These are phyloP conservation scores for Chaenodraco wilsoni DNA, from an alignment of 2,797 vertebrate species.

Conservation along the genomic window DNA sequence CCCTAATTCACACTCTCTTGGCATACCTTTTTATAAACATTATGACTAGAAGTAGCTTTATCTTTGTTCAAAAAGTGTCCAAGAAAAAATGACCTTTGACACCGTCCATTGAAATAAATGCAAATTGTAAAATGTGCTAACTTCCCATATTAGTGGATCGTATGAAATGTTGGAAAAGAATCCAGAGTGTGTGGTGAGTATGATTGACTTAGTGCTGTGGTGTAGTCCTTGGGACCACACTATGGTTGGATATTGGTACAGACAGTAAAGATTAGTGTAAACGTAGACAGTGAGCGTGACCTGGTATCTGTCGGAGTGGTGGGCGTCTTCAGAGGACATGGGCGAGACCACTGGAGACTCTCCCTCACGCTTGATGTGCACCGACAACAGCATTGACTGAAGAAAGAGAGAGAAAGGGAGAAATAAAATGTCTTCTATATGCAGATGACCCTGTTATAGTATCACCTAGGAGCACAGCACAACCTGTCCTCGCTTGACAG, in stretches of 20 bases:
- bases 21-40: too few relatives aligned
- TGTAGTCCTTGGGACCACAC: neutral
- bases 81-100: too few relatives aligned
- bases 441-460: conserved; percentile 53
- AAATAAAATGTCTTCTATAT: conserved; percentile 51
- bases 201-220: too few relatives aligned
- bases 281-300: conserved; percentile 79
- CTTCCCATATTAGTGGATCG: too few relatives aligned
- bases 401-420: conserved; percentile 64
- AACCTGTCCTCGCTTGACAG: conserved; percentile 24
- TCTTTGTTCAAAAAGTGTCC: too few relatives aligned
- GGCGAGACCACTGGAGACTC: conserved; percentile 97
- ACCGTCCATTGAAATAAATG: too few relatives aligned
- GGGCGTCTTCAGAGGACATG: conserved; percentile 96
- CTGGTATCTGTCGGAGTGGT: conserved; percentile 99
- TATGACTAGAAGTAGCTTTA: too few relatives aligned
- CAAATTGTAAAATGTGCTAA: too few relatives aligned
- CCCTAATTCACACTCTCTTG: too few relatives aligned
- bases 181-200: too few relatives aligned
- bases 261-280: conserved; percentile 4
- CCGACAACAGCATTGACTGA: conserved; percentile 96
- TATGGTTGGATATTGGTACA: neutral
- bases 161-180: too few relatives aligned
- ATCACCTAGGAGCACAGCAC: conserved; percentile 31
- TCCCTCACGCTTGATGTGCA: conserved; percentile 99